These are phyloP conservation scores for Lithosia quadra DNA, from an alignment of 2,888 invertebrate species.

Conservation along the genomic window DNA sequence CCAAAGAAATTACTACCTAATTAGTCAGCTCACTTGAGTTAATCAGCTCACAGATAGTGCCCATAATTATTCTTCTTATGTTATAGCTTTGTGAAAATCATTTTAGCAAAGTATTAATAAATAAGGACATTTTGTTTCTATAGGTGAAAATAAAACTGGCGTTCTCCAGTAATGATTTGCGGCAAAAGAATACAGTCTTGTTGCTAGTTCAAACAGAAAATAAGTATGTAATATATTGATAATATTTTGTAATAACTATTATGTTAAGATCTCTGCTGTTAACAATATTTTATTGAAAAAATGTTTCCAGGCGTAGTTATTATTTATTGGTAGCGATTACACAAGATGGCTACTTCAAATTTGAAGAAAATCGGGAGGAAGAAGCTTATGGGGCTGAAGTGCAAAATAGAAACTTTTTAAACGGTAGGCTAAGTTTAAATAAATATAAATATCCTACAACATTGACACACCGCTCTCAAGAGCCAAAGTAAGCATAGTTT, in stretches of 20 bases:
- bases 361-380: constrained; percentile 95
- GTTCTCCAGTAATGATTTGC: constrained; percentile 93
- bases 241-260: neutral
- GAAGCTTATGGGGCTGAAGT: constrained; percentile 91
- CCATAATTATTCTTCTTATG: too few relatives aligned
- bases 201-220: constrained; percentile 94
- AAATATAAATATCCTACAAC: neutral
- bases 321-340: constrained; percentile 94
- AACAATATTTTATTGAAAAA: neutral
- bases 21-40: too few relatives aligned
- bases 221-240: constrained; percentile 84
- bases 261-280: neutral
- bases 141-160: constrained; percentile 95
- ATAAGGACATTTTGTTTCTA: neutral
- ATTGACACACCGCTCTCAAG: too few relatives aligned
- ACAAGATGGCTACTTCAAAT: constrained; percentile 93
- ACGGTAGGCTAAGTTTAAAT: constrained; percentile 86
- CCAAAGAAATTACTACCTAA: too few relatives aligned
- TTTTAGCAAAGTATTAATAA: too few relatives aligned
- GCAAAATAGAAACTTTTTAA: constrained; percentile 92
- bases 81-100: too few relatives aligned
- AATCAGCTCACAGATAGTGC: too few relatives aligned
- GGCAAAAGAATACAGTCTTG: constrained; percentile 93
- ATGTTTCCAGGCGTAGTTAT: constrained; percentile 90
- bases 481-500: too few relatives aligned